Percentiles rank a stretch among this genome's conserved stretches.
phyloP scores from a whole-genome alignment of 1,140 invertebrate species.

The Maconellicoccus hirsutus region DNA sequence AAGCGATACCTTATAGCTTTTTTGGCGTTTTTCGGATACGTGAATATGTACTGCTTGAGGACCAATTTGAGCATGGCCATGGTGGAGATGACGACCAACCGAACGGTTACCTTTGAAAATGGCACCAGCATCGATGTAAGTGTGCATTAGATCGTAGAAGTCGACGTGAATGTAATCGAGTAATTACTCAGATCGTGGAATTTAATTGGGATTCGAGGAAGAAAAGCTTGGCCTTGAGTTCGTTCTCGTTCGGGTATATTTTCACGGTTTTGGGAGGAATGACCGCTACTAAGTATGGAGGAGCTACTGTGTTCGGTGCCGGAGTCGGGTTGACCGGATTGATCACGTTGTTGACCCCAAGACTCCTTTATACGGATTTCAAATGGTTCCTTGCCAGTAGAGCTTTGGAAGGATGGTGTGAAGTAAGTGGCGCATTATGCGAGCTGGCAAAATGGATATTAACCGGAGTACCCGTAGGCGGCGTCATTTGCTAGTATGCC shows the following conservation, averaged over 20 bases:
- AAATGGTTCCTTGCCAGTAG: too few species aligned
- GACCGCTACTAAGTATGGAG: constrained; percentile 54
- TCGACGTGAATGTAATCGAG: not conserved
- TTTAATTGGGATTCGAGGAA: constrained; percentile 56
- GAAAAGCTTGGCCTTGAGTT: constrained; percentile 69
- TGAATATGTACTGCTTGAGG: too few species aligned
- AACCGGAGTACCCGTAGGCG: constrained; percentile 37
- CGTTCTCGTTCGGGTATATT: constrained; percentile 77
- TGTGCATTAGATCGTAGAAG: not conserved
- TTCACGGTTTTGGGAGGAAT: constrained; percentile 64
- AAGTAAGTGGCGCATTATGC: not conserved
- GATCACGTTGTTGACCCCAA: constrained; percentile 69
- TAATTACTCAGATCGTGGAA: constrained; percentile 27
- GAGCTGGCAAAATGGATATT: too few species aligned
- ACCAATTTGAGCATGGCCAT: not conserved
- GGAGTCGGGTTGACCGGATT: constrained; percentile 69
- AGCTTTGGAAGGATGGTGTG: too few species aligned
- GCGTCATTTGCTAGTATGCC: constrained; percentile 73
- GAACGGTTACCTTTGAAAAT: not conserved
- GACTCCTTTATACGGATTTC: constrained; percentile 28
- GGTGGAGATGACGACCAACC: not conserved
- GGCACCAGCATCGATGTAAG: not conserved
- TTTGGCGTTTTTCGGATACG: too few species aligned
- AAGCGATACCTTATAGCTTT: too few species aligned
- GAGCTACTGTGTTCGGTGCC: constrained; percentile 57